Base-by-base conservation (phyloP, 2,113 vertebrate species). In the Porphyrio hochstetteri region DNA sequence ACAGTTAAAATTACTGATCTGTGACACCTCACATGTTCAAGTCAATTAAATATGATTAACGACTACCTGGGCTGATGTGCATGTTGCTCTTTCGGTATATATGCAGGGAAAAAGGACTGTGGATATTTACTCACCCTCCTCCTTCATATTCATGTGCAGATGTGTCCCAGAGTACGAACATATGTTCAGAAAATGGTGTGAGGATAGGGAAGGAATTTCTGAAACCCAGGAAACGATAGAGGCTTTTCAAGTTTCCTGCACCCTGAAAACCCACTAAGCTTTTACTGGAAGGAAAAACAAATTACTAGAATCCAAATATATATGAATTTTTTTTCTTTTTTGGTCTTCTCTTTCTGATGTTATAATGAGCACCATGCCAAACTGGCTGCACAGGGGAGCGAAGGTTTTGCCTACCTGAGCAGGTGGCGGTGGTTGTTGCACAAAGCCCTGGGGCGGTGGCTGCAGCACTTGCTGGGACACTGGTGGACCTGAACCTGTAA, bases 1-100 rank as follows among this genome's bases (percentile, higher is more conserved):
- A 98, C 98, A 97, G 97, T 97, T 97, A 97, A 97, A 98, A 98
- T 97, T 97, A 98, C 96, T 97, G 96, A 98, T 97, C 97, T 97
- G 96, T 96, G 92, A 94, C 97, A 96, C 93, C 95, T 97, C 95
- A 96, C 96, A 98, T 94, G 97, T 97, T 97, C 95, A 86, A 97
- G 98, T 98, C 98, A 98, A 98, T 98, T 98, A 98, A 98, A 98
- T 97, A 97, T 98, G 98, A 98, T 98, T 97, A 98, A 98, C 19
- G 61, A 95, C 95, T 97, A 96, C 95, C 94, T 90, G 95, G 55
- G 93, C 90, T 95, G 71, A 75, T 69, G 38, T 48, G 27, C 28
- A 9, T 42, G 83, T 72, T 92, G 95, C 69, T 94, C 42, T 92
- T 89, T 81, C 9, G 5, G 13, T 40, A 77, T 8, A 93, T 9